These are phyloP conservation scores for Drosophila stalkeri DNA, from an alignment of 2,888 invertebrate genomes.

Conservation along the genomic window DNA sequence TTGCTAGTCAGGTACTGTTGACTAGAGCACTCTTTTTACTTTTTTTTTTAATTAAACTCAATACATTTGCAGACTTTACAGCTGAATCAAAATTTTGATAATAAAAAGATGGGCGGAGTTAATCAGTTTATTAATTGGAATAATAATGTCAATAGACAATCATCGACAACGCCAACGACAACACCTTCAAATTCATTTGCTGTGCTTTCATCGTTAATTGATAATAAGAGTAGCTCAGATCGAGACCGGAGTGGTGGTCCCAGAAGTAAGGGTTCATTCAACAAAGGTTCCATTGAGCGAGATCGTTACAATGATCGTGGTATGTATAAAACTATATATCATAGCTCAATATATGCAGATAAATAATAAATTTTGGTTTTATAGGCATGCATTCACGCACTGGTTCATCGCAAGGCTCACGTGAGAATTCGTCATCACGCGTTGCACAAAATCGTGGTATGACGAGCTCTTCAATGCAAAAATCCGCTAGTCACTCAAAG, in stretches of 20 bases:
- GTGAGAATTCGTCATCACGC: constrained; percentile 84
- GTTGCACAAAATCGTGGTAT: constrained; percentile 71
- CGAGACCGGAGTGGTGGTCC: constrained; percentile 81
- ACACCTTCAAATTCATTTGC: constrained; percentile 84
- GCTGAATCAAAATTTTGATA: constrained; percentile 79
- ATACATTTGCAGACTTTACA: constrained; percentile 43
- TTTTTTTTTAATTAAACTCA: not conserved
- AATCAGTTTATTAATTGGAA: constrained; percentile 80
- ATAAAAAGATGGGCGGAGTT: constrained; percentile 82
- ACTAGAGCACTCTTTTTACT: not conserved
- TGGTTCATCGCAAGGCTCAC: constrained; percentile 87
- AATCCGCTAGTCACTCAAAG: constrained; percentile 85
- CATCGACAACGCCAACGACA: constrained; percentile 70
- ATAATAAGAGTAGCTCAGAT: constrained; percentile 69
- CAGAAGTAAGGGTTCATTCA: constrained; percentile 83
- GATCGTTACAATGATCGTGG: constrained; percentile 82
- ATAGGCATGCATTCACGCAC: constrained; percentile 86
- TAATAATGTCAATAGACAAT: constrained; percentile 54
- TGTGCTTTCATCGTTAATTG: constrained; percentile 75
- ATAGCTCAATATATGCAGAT: not conserved
- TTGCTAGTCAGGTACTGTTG: not conserved
- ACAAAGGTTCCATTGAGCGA: constrained; percentile 83
- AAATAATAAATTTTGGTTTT: not conserved
- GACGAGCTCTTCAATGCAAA: constrained; percentile 78
- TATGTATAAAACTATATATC: constrained; percentile 21